Conservation (phyloP, 2,113 vertebrate species). For the Cottus gobio region DNA sequence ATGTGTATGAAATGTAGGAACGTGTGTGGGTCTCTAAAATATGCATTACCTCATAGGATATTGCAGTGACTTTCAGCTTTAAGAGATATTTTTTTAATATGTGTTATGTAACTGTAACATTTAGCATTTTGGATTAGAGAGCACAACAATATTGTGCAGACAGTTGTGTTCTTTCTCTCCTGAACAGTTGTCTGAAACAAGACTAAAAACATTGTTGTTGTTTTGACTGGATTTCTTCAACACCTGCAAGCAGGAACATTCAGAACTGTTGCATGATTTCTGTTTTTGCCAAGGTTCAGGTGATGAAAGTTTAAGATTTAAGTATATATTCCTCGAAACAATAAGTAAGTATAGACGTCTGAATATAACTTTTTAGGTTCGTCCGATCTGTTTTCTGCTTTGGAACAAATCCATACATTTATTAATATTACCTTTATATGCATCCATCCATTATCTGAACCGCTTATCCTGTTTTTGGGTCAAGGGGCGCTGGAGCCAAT, state of each 20-base stretch:
- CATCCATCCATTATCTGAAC: too few species aligned
- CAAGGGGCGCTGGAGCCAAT: too few species aligned
- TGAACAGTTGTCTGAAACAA: neutral
- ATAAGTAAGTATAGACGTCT: neutral
- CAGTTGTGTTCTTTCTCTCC: neutral
- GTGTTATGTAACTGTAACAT: constrained; percentile 14
- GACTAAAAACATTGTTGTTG: neutral
- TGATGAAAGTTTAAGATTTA: neutral
- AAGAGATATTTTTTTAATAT: constrained; percentile 9
- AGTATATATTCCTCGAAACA: neutral
- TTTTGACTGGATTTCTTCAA: constrained; percentile 26
- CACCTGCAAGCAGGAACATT: constrained; percentile 11
- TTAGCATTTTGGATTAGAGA: neutral
- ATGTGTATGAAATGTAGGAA: neutral
- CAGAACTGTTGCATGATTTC: constrained; percentile 6
- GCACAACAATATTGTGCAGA: neutral
- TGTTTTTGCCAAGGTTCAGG: neutral
- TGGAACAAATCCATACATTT: neutral
- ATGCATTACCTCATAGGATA: neutral
- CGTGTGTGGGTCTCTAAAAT: neutral
- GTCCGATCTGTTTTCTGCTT: neutral
- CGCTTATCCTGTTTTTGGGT: too few species aligned
- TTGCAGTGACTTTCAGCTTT: neutral
- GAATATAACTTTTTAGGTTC: neutral
- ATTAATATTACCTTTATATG: neutral